Evolutionary conservation across 2,797 vertebrate genomes (phyloP), one percentile per base, ranked within the genome.

Genomic region (Coreius guichenoti): DNA sequence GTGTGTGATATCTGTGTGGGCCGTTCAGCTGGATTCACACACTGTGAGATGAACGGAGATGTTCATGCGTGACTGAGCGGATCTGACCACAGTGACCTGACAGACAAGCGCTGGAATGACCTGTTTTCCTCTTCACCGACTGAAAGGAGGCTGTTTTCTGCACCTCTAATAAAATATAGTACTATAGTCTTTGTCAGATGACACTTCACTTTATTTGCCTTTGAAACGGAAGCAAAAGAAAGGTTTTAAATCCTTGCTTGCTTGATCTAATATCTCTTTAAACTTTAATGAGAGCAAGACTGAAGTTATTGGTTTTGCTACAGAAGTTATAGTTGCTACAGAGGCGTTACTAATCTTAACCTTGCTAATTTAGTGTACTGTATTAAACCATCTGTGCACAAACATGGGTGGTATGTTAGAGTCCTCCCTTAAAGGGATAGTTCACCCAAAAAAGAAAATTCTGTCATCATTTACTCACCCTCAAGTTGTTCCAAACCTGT

Each of bases 41-140:
- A n/a, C 56, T 76, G 17, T 54, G 73, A 51, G 47, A 33, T 54
- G 13, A 4, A 13, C n/a, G 29, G 72, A 51, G 21, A 51, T 36
- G 31, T 56, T 76, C 74, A 76, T 56, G 74, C 31, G 12, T 36
- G 74, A 21, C 21, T 76, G 73, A 56, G 21, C 49, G 2, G 31
- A 14, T 76, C 29, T 76, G 49, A 76, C 19, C 73, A 23, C 49
- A 54, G 49, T 54, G 33, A 75, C 73, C 73, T 54, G 73, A 75
- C 73, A 73, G 70, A 49, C n/a, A 12, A 73, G 14, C 26, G 26
- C 45, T 2, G n/a, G 9, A 11, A 51, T 56, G 49, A n/a, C 49
- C 74, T 16, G 74, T 14, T 56, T 36, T 56, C 49, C 5, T 63
- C 47, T 23, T 76, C 73, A 36, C 49, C 0, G 29, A 33, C 19